Evolutionary conservation across 2,113 vertebrate genomes (phyloP).

Genomic region (Siniperca chuatsi): DNA sequence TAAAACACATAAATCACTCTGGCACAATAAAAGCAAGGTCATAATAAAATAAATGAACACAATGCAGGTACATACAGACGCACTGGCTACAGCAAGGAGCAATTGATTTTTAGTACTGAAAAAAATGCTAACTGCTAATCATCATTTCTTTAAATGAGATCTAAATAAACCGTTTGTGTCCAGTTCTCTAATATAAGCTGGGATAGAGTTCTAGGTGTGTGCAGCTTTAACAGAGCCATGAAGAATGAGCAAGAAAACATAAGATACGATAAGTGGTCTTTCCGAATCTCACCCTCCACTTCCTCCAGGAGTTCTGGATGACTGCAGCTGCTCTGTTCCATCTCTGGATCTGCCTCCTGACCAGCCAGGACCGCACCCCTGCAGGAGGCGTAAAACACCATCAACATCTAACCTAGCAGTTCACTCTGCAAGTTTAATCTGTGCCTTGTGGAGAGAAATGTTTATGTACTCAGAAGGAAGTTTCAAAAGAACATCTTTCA

Average conservation of each 20-base stretch:
- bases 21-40: too few species aligned
- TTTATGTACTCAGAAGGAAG: not conserved
- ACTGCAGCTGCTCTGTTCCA: slow-evolving; percentile 84
- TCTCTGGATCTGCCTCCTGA: slow-evolving; percentile 84
- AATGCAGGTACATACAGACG: too few species aligned
- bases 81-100: too few species aligned
- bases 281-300: slow-evolving; percentile 88
- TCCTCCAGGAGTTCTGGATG: slow-evolving; percentile 89
- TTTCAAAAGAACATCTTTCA: slow-evolving; percentile 14
- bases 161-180: not conserved
- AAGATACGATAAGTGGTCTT: not conserved
- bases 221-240: not conserved
- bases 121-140: not conserved
- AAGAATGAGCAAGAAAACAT: not conserved
- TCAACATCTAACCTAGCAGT: not conserved
- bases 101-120: too few species aligned
- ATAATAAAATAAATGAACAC: too few species aligned
- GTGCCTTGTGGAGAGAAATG: not conserved
- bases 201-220: not conserved
- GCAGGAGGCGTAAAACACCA: slow-evolving; percentile 18
- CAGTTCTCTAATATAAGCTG: too few species aligned
- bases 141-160: too few species aligned
- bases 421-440: not conserved
- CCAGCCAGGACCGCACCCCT: slow-evolving; percentile 92
- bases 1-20: too few species aligned